phyloP scores from a whole-genome alignment of 2,888 invertebrate genomes.

The Brachyptera putata region DNA sequence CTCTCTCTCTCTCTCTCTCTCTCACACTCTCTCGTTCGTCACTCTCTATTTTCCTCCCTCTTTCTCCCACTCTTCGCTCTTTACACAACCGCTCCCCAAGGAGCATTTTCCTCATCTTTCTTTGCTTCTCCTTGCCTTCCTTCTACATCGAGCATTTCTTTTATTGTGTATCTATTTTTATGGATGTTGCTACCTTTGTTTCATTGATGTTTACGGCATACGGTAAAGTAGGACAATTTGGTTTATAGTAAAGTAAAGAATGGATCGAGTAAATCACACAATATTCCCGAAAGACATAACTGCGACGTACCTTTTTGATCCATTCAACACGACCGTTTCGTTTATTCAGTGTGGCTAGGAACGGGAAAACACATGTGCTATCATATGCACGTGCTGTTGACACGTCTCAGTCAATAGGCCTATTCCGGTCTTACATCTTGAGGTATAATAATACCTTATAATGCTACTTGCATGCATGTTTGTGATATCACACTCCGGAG shows the following conservation, averaged over 20 bases:
- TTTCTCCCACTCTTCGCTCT: conserved; percentile 14
- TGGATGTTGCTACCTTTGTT: conserved; percentile 14
- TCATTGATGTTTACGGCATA: conserved; percentile 10
- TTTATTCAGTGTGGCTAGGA: no score
- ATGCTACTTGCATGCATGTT: no score
- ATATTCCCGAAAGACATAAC: not conserved
- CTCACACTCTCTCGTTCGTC: conserved; percentile 22
- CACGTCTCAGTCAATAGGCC: no score
- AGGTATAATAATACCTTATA: no score
- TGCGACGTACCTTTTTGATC: not conserved
- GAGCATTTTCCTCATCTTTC: conserved; percentile 15
- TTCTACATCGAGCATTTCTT: no score
- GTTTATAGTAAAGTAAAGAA: not conserved
- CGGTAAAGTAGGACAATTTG: conserved; percentile 12
- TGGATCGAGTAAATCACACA: conserved; percentile 5
- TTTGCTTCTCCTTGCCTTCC: conserved; percentile 9
- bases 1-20: no score
- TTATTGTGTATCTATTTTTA: conserved; percentile 11
- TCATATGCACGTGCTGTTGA: no score
- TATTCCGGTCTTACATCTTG: no score
- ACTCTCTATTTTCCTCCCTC: conserved; percentile 15
- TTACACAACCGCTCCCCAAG: conserved; percentile 24
- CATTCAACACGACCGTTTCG: no score
- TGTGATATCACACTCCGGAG: no score
- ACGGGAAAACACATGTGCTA: no score